Percentiles rank a stretch among this genome's conserved stretches.
Evolutionary conservation across 2,113 vertebrate species (phyloP).

Genomic region (Scartelaos histophorus): DNA sequence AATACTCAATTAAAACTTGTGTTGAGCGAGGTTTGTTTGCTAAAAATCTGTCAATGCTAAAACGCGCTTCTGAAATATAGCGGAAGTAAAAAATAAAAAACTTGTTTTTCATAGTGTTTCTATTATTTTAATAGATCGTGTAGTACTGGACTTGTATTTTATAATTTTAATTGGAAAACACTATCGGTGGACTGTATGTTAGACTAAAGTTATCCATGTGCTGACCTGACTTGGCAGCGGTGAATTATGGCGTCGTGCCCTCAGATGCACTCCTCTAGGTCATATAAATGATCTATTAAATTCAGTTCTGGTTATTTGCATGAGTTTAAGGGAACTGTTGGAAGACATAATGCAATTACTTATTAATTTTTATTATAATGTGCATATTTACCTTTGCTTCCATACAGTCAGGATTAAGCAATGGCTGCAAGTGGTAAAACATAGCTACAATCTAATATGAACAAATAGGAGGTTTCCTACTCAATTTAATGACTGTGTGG

Average conservation of each 20-base stretch:
- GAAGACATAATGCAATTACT: too few species aligned
- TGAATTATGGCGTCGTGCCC: conserved; percentile 6
- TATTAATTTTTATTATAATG: too few species aligned
- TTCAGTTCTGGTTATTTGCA: background rate
- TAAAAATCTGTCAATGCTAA: background rate
- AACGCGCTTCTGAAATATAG: background rate
- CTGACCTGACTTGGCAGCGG: conserved; percentile 28
- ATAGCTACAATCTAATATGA: too few species aligned
- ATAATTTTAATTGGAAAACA: background rate
- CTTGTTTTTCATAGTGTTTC: background rate
- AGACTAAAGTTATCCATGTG: background rate
- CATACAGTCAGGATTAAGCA: too few species aligned
- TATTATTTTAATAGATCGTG: background rate
- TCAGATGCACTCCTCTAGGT: background rate
- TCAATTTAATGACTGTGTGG: too few species aligned
- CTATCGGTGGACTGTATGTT: background rate
- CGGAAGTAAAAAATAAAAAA: background rate
- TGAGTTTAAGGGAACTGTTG: background rate
- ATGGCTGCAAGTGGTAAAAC: too few species aligned
- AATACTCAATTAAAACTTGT: background rate
- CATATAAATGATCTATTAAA: background rate
- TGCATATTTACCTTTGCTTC: too few species aligned
- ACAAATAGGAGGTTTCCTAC: too few species aligned
- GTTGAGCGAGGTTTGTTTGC: background rate
- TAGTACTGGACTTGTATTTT: background rate